Evolutionary conservation across 2,113 vertebrate species (phyloP).

Genomic region (Clarias macrocephalus): DNA sequence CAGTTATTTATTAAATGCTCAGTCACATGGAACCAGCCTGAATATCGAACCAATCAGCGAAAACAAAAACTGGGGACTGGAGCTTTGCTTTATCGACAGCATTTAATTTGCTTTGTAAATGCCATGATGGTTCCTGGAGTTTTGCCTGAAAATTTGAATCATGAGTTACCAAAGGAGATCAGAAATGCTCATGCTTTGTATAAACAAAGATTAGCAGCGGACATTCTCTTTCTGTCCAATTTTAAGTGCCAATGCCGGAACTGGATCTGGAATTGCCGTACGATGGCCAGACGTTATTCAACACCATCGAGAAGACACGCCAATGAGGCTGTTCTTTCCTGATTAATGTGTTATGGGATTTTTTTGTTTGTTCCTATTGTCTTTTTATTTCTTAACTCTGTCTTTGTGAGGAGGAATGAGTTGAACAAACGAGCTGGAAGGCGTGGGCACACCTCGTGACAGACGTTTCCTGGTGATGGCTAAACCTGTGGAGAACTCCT

Average conservation of each 20-base stretch:
- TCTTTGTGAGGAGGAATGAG: background rate
- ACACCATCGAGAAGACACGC: too few species aligned
- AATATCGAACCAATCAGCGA: background rate
- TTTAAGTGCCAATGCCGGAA: background rate
- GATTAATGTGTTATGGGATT: background rate
- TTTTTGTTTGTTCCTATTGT: background rate
- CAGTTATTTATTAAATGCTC: constrained; percentile 19
- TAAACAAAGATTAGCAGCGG: background rate
- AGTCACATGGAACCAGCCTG: background rate
- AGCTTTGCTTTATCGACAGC: background rate
- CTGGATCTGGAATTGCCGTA: background rate
- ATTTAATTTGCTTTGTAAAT: background rate
- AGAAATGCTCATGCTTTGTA: background rate
- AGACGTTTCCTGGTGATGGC: constrained; percentile 28
- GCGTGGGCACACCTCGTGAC: constrained; percentile 35
- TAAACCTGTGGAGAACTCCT: background rate
- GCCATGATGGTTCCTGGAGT: background rate
- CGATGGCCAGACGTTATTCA: too few species aligned
- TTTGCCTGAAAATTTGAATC: constrained; percentile 3
- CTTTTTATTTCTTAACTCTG: background rate
- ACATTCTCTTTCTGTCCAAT: background rate
- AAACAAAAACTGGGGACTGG: background rate
- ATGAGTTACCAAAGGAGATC: background rate
- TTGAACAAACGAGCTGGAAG: background rate
- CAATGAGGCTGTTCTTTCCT: too few species aligned